phyloP scores from a whole-genome alignment of 2,888 invertebrate genomes.

The Tetragonisca angustula region DNA sequence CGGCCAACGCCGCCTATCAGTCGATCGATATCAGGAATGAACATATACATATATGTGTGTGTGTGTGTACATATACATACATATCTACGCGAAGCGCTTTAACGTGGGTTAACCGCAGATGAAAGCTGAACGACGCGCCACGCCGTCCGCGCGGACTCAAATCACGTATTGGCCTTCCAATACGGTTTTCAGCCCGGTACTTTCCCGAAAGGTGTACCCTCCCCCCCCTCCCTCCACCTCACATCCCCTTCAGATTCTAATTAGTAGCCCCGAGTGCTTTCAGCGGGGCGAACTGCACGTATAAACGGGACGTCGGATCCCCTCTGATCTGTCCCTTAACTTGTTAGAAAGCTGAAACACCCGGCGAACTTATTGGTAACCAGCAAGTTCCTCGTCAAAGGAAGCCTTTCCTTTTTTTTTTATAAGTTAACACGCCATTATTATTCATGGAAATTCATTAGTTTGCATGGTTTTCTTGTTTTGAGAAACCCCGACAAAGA shows the following conservation, averaged over 20 bases:
- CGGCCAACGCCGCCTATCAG: slow-evolving; percentile 27
- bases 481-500: neutral
- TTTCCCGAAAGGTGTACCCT: slow-evolving; percentile 35
- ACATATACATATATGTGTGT: too few species aligned
- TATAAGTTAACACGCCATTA: neutral
- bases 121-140: slow-evolving; percentile 54
- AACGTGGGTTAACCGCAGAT: slow-evolving; percentile 70
- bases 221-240: too few species aligned
- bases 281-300: slow-evolving; percentile 23
- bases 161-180: slow-evolving; percentile 58
- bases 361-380: neutral
- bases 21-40: slow-evolving; percentile 66
- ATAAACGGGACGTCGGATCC: neutral
- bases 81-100: slow-evolving; percentile 64
- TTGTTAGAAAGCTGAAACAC: neutral
- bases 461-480: neutral
- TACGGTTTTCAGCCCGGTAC: slow-evolving; percentile 23
- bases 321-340: slow-evolving; percentile 37
- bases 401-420: neutral
- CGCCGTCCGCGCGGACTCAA: slow-evolving; percentile 36
- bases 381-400: neutral
- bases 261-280: slow-evolving; percentile 50
- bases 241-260: slow-evolving; percentile 53
- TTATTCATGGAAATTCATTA: neutral
- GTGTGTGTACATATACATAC: too few species aligned